A percentile compares a stretch with the other conserved stretches of the same genome.
Conservation (phyloP, 2,888 invertebrate genomes). For the Pyralis farinalis region DNA sequence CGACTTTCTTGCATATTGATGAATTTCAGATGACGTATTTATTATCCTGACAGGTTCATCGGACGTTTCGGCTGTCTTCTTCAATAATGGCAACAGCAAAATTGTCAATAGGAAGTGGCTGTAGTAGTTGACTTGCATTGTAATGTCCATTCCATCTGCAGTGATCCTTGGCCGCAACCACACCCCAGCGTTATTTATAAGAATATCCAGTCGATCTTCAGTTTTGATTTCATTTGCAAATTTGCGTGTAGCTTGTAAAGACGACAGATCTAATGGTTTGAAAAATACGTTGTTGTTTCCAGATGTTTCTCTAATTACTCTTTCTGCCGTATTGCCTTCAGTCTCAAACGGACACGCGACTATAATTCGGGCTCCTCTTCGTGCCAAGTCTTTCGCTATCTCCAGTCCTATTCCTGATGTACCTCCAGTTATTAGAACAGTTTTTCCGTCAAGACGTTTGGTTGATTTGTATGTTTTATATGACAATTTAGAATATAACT, state of each 20-base stretch:
- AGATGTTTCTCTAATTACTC: no score
- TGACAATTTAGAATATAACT: no score
- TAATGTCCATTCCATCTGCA: conserved; percentile 88
- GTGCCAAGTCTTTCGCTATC: conserved; percentile 28
- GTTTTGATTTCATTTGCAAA: no score
- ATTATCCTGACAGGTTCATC: conserved; percentile 85
- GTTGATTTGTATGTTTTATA: no score
- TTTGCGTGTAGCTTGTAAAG: no score
- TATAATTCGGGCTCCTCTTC: conserved; percentile 28
- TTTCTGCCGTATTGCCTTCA: no score
- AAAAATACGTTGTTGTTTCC: no score
- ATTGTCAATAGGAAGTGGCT: conserved; percentile 93
- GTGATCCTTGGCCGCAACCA: conserved; percentile 82
- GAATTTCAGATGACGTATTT: conserved; percentile 87
- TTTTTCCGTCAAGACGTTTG: conserved; percentile 22
- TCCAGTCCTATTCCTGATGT: conserved; percentile 29
- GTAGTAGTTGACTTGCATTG: conserved; percentile 92
- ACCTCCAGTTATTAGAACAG: conserved; percentile 30
- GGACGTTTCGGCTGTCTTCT: conserved; percentile 47
- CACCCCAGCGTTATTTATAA: conserved; percentile 91
- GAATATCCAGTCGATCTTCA: conserved; percentile 36
- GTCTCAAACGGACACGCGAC: conserved; percentile 8
- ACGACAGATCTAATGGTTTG: conserved; percentile 12
- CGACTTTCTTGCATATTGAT: no score
- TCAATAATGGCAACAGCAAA: conserved; percentile 87